Evolutionary conservation across 2,888 invertebrate genomes (phyloP).

Genomic region (Adineta ricciae): DNA sequence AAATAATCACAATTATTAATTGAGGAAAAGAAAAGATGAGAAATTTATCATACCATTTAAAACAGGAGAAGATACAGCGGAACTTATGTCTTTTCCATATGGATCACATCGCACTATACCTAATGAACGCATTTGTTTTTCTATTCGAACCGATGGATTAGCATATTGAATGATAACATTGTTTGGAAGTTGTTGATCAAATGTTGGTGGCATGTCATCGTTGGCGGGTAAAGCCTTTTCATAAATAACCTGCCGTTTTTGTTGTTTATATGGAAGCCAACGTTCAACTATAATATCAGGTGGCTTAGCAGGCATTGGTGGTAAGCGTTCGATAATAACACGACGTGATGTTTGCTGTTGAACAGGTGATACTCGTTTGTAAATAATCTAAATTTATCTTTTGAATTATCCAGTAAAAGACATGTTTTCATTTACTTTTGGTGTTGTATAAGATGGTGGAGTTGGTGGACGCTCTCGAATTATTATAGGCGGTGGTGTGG

Average conservation of each 20-base stretch:
- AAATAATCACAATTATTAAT: neutral
- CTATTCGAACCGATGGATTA: neutral
- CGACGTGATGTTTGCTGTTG: neutral
- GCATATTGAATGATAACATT: neutral
- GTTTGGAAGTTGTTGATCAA: neutral
- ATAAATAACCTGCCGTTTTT: constrained; percentile 6
- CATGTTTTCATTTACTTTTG: neutral
- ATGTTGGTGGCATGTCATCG: neutral
- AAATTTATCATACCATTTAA: neutral
- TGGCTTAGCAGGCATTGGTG: constrained; percentile 17
- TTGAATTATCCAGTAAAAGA: too few relatives aligned
- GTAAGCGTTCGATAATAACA: constrained; percentile 20
- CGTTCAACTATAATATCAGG: constrained; percentile 19
- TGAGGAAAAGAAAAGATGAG: neutral
- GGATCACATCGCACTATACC: neutral
- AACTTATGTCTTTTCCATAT: neutral
- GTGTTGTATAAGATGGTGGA: neutral
- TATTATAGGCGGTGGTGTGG: neutral
- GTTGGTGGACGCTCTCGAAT: constrained; percentile 17
- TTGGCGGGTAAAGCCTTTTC: neutral
- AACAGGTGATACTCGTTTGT: neutral
- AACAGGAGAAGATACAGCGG: neutral
- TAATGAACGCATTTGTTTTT: neutral
- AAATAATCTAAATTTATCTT: neutral
- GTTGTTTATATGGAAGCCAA: constrained; percentile 8